A percentile compares a stretch with the other conserved stretches of the same genome.
phyloP scores from a whole-genome alignment of 2,113 vertebrate species.

The Calidris pugnax region DNA sequence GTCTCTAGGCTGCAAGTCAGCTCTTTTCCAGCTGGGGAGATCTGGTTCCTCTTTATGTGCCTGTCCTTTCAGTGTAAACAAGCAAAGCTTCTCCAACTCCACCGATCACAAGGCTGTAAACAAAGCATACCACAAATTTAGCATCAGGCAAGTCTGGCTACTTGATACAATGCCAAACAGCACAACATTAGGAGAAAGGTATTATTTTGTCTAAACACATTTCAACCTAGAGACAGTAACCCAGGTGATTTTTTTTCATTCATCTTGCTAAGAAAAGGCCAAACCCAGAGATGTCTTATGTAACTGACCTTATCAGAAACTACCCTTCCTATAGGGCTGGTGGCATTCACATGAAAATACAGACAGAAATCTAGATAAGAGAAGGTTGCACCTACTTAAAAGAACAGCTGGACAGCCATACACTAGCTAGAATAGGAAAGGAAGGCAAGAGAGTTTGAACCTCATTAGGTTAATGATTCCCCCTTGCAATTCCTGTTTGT shows the following conservation, averaged over 20 bases:
- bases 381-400: neutral
- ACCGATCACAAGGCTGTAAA: slow-evolving; percentile 83
- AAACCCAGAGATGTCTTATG: neutral
- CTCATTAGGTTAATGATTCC: neutral
- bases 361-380: neutral
- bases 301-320: neutral
- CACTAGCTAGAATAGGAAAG: neutral
- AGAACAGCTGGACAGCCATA: neutral
- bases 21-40: neutral
- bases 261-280: neutral
- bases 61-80: slow-evolving; percentile 79
- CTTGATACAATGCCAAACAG: neutral
- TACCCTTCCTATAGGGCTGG: neutral
- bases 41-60: slow-evolving; percentile 52
- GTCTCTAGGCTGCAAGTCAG: neutral
- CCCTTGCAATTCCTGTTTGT: neutral
- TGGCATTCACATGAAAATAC: neutral
- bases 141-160: neutral
- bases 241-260: neutral
- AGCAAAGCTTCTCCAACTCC: slow-evolving; percentile 85
- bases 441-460: neutral
- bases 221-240: neutral
- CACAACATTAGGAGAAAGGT: neutral
- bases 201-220: neutral
- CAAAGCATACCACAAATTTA: slow-evolving; percentile 33